Percentiles rank a stretch among this genome's conserved stretches.
Conservation (phyloP, 2,113 vertebrate genomes). For the Pelecanus crispus region DNA sequence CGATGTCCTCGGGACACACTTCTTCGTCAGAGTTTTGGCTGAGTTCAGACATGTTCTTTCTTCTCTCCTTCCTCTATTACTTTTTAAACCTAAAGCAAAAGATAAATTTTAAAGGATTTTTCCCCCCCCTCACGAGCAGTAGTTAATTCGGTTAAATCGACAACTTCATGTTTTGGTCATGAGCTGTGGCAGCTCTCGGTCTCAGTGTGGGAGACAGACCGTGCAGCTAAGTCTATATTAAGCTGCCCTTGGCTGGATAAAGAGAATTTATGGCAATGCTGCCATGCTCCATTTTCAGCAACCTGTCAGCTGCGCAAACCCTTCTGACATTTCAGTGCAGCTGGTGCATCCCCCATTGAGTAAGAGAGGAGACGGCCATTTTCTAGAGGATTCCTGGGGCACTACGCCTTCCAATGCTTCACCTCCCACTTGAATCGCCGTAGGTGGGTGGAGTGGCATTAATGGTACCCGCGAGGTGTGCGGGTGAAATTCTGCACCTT, state of each 20-base stretch:
- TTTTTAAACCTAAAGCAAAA: neutral
- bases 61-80: neutral
- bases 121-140: neutral
- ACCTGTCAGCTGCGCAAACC: slow-evolving; percentile 82
- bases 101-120: neutral
- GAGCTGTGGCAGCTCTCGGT: neutral
- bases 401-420: neutral
- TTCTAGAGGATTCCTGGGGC: slow-evolving; percentile 31
- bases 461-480: neutral
- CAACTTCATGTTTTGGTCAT: slow-evolving; percentile 4
- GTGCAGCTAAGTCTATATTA: slow-evolving; percentile 82
- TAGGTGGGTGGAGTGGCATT: neutral
- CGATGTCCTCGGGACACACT: slow-evolving; percentile 71
- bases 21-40: slow-evolving; percentile 67
- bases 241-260: slow-evolving; percentile 76
- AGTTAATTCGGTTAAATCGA: neutral
- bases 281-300: slow-evolving; percentile 73
- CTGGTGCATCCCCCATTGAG: slow-evolving; percentile 62
- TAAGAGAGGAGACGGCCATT: neutral
- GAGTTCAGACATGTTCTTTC: slow-evolving; percentile 64
- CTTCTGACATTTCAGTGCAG: slow-evolving; percentile 86
- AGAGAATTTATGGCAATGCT: slow-evolving; percentile 82
- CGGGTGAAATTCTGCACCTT: neutral
- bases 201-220: slow-evolving; percentile 2
- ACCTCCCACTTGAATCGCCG: accelerated